These are phyloP conservation scores for Ceyx erithaca DNA, from an alignment of 2,797 vertebrate genomes.

Conservation along the genomic window DNA sequence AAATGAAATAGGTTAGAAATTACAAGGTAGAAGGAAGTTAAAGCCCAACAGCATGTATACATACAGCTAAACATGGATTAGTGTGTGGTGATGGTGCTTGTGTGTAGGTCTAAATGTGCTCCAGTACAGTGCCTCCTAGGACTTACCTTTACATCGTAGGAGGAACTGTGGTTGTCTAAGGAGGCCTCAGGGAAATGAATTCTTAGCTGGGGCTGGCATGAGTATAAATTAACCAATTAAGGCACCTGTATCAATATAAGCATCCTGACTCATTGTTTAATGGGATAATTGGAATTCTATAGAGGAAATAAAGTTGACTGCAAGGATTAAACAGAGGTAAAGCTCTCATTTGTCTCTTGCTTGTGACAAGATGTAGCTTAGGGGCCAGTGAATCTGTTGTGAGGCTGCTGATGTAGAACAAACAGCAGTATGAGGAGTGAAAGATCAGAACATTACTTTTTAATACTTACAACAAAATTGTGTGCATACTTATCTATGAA, in stretches of 20 bases:
- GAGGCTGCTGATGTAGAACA: background rate
- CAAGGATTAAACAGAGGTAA: slow-evolving; percentile 2
- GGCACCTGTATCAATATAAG: slow-evolving; percentile 56
- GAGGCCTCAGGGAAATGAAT: slow-evolving; percentile 19
- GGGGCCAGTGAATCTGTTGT: background rate
- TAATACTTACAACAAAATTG: background rate
- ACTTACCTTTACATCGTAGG: background rate
- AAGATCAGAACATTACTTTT: background rate
- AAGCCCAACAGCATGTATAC: background rate
- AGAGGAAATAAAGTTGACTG: slow-evolving; percentile 49
- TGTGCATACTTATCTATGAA: background rate
- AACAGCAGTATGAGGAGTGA: background rate
- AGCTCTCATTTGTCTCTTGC: background rate
- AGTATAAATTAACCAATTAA: slow-evolving; percentile 55
- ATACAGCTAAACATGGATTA: background rate
- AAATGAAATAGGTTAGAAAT: slow-evolving; percentile 26
- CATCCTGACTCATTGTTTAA: slow-evolving; percentile 61
- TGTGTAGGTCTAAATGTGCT: background rate
- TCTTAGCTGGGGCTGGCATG: background rate
- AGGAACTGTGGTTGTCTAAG: background rate
- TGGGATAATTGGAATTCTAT: slow-evolving; percentile 53
- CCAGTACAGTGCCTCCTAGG: background rate
- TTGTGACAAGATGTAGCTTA: background rate
- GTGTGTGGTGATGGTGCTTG: background rate
- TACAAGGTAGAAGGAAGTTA: background rate